Evolutionary conservation across 2,888 invertebrate species (phyloP).

Genomic region (Conus canariensis): DNA sequence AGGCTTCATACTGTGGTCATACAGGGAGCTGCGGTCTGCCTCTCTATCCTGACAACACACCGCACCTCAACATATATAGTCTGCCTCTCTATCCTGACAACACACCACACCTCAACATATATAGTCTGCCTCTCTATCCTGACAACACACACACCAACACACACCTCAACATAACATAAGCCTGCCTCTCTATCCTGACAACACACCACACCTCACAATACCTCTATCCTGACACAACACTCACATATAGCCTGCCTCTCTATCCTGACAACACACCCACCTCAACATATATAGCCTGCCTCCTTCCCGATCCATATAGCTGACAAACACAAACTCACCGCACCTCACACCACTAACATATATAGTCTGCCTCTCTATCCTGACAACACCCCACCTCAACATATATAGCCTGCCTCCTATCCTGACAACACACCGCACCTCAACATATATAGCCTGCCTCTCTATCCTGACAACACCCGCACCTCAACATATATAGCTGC

Average conservation of each 20-base stretch:
- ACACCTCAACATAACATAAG: too few relatives aligned
- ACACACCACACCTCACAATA: not conserved
- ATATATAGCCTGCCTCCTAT: not conserved
- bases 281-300: conserved; percentile 35
- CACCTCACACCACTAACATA: too few relatives aligned
- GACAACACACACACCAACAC: not conserved
- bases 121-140: conserved; percentile 68
- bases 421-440: not conserved
- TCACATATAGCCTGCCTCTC: not conserved
- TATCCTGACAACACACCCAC: not conserved
- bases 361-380: not conserved
- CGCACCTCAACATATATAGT: not conserved
- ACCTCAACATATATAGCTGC: conserved; percentile 43
- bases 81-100: not conserved
- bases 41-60: conserved; percentile 62
- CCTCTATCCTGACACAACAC: not conserved
- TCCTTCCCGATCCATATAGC: conserved; percentile 15
- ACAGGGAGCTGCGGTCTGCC: conserved; percentile 65
- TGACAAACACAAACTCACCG: not conserved
- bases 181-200: not conserved
- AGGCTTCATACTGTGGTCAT: conserved; percentile 91
- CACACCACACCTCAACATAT: conserved; percentile 20
- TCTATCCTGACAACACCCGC: conserved; percentile 68
- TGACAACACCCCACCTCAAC: not conserved
- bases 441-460: conserved; percentile 43